Percentiles rank a stretch among this genome's conserved stretches.
phyloP scores from a whole-genome alignment of 2,888 invertebrate species.

The Malthinus seriepunctatus region DNA sequence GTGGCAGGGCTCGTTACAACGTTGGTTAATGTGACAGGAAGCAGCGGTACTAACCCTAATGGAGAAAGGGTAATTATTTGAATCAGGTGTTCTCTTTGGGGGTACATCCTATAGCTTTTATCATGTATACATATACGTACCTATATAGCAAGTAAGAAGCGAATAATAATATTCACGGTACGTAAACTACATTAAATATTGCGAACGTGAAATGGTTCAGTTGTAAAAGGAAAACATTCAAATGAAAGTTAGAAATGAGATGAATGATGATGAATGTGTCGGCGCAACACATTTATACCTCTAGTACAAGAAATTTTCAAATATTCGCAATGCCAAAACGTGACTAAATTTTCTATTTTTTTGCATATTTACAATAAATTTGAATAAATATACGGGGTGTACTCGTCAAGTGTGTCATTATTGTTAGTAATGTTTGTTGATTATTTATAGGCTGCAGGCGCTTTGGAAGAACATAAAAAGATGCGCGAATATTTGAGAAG shows the following conservation, averaged over 20 bases:
- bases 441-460: slow-evolving; percentile 55
- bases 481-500: slow-evolving; percentile 77
- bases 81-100: slow-evolving; percentile 1
- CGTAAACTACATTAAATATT: slow-evolving; percentile 1
- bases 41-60: slow-evolving; percentile 57
- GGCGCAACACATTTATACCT: background rate
- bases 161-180: slow-evolving; percentile 8
- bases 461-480: slow-evolving; percentile 71
- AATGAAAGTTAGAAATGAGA: slow-evolving; percentile 3
- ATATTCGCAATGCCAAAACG: background rate
- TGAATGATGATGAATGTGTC: slow-evolving; percentile 13
- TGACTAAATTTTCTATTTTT: slow-evolving; percentile 4
- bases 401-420: background rate
- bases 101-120: background rate
- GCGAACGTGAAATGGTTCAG: background rate
- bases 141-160: background rate
- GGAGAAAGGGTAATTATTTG: slow-evolving; percentile 41
- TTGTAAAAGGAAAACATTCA: slow-evolving; percentile 1
- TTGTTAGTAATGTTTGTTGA: background rate
- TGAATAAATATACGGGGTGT: too few species aligned
- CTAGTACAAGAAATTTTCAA: background rate
- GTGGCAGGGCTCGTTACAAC: slow-evolving; percentile 83
- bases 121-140: background rate
- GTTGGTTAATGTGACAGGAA: slow-evolving; percentile 78
- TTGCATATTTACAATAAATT: background rate